Evolutionary conservation across 2,113 vertebrate species (phyloP), one percentile per base, ranked within the genome.

Genomic region (Odontophorus gujanensis): DNA sequence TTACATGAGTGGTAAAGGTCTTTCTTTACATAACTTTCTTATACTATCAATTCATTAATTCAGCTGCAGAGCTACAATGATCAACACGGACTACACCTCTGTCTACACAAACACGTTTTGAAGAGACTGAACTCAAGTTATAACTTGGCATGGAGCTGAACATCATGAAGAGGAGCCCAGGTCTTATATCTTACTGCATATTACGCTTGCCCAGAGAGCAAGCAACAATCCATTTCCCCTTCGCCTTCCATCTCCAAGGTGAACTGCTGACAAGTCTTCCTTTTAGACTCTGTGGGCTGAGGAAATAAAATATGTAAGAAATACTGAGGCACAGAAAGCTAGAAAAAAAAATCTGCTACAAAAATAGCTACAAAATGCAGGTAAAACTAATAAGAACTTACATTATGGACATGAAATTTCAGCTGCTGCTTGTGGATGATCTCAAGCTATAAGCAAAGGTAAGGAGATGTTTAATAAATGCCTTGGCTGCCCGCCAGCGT

Each of bases 91-190:
- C 76, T 83, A 78, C 4, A 2, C 47, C 59, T 86, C 2, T 57
- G 68, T 79, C 65, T 81, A 93, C 38, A 68, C 9, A 73, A 58
- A 65, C 10, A 30, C 0, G 0, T 74, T 91, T 55, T 55, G 38
- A 80, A 85, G 75, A 85, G n/a, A 72, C 13, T 57, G 62, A 89
- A 55, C 55, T 95, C 42, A 91, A 79, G 72, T 74, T 87, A 4
- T 53, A 76, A 89, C 57, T 76, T 79, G 87, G 84, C 30, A 71
- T 89, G 48, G 14, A 87, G 43, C 0, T 75, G n/a, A 94, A 80
- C 48, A 34, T 76, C 75, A 82, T 36, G 73, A 92, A 69, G 30
- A 7, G 13, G 24, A 80, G 63, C 32, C 75, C 90, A 89, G 74
- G 42, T 50, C 79, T 87, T 85, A 38, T 0, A 9, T 67, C 67